Conservation (phyloP, 23 tunicate genomes). For the Trididemnum clinides region DNA sequence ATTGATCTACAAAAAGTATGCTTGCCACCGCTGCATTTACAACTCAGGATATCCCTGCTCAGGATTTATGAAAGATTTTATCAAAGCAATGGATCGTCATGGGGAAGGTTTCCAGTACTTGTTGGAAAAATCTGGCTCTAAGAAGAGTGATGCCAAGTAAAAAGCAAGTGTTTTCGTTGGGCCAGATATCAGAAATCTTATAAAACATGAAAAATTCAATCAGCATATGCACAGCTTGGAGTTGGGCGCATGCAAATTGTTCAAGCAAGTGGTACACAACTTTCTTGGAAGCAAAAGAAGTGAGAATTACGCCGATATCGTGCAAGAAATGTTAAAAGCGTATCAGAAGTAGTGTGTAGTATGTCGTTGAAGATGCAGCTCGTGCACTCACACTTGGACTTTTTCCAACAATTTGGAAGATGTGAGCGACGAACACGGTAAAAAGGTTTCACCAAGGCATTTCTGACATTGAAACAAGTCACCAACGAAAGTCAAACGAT, state of each 20-base stretch:
- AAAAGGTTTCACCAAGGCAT: slow-evolving; percentile 40
- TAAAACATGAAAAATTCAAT: too few species aligned
- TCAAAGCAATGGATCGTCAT: slow-evolving; percentile 35
- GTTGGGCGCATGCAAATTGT: slow-evolving; percentile 20
- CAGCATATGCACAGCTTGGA: slow-evolving; percentile 4
- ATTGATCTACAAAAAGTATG: slow-evolving; percentile 16
- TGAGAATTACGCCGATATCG: slow-evolving; percentile 7
- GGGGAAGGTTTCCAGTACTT: slow-evolving; percentile 5
- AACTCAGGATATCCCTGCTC: too few species aligned
- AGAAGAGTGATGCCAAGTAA: too few species aligned
- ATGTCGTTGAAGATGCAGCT: slow-evolving; percentile 44
- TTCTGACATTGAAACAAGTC: slow-evolving; percentile 24
- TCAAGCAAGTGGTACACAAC: slow-evolving; percentile 21
- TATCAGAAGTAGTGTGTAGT: slow-evolving; percentile 10
- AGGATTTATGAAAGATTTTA: slow-evolving; percentile 8
- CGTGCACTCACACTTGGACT: slow-evolving; percentile 15
- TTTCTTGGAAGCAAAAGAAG: slow-evolving; percentile 13
- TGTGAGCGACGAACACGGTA: slow-evolving; percentile 28
- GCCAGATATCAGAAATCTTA: too few species aligned
- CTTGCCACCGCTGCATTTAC: too few species aligned
- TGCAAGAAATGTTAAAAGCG: slow-evolving; percentile 27
- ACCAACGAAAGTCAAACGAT: slow-evolving; percentile 15
- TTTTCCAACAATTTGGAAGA: slow-evolving; percentile 37
- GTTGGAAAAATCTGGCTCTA: too few species aligned
- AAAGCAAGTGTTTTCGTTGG: too few species aligned